These are phyloP conservation scores for Rotaria socialis DNA, from an alignment of 2,888 invertebrate species.

Conservation along the genomic window DNA sequence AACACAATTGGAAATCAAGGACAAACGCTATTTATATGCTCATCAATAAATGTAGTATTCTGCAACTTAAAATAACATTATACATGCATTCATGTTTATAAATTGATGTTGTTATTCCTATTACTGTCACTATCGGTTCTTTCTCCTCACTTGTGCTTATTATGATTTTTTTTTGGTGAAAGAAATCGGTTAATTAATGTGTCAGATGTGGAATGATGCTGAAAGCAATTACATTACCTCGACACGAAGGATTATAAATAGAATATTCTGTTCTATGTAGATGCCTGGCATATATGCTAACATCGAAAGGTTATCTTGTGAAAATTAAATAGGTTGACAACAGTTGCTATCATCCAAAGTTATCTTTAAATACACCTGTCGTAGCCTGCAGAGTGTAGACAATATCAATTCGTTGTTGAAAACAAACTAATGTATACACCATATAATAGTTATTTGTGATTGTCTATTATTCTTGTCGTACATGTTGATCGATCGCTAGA, in stretches of 20 bases:
- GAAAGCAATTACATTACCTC: background rate
- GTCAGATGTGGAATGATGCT: background rate
- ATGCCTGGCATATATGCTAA: background rate
- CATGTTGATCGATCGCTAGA: background rate
- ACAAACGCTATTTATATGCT: background rate
- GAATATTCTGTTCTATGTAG: background rate
- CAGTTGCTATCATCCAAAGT: background rate
- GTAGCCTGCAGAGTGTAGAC: background rate
- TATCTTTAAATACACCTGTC: background rate
- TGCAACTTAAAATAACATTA: background rate
- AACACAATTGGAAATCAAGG: constrained; percentile 17
- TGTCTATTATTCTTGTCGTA: background rate
- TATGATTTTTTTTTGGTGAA: background rate
- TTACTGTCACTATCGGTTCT: background rate
- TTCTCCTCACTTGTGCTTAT: background rate
- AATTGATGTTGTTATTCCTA: background rate
- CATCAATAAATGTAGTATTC: background rate
- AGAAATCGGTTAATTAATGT: background rate
- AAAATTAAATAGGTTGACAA: background rate
- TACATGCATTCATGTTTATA: background rate
- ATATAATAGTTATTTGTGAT: background rate
- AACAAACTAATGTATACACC: background rate
- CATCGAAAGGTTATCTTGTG: background rate
- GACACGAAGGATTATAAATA: background rate
- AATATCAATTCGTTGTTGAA: background rate